Evolutionary conservation across 92 coral and sea anemone genomes (phyloP).

Genomic region (Palythoa caribaeorum): DNA sequence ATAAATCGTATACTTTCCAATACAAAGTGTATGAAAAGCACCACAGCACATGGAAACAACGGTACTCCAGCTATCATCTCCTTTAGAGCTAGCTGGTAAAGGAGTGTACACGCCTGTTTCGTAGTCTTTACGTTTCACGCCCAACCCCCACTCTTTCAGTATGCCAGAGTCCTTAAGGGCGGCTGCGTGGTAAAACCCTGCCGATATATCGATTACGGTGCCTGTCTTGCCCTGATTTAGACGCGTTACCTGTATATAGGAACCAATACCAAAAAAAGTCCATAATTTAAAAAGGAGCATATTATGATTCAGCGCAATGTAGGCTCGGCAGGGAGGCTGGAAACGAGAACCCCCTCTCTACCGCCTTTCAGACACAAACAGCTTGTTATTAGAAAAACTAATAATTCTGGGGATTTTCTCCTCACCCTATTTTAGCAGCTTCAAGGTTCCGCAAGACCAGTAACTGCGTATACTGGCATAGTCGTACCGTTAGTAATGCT

Average conservation of each 20-base stretch:
- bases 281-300: too few species aligned
- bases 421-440: too few species aligned
- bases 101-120: constrained; percentile 17
- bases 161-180: constrained; percentile 60
- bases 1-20: constrained; percentile 34
- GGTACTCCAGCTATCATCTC: constrained; percentile 29
- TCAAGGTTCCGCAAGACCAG: too few species aligned
- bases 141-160: constrained; percentile 71
- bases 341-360: too few species aligned
- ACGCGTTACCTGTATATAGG: not conserved
- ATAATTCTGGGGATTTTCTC: too few species aligned
- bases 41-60: constrained; percentile 76
- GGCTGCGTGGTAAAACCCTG: constrained; percentile 66
- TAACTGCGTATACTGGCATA: too few species aligned
- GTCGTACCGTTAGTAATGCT: too few species aligned
- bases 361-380: too few species aligned
- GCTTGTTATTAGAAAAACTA: too few species aligned
- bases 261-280: too few species aligned
- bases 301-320: too few species aligned
- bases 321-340: too few species aligned
- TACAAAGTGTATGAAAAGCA: constrained; percentile 66
- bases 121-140: constrained; percentile 31
- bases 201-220: constrained; percentile 48
- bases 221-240: not conserved
- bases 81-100: constrained; percentile 44